Conservation (phyloP, 1,140 invertebrate genomes). For the Drosophila sproati region DNA sequence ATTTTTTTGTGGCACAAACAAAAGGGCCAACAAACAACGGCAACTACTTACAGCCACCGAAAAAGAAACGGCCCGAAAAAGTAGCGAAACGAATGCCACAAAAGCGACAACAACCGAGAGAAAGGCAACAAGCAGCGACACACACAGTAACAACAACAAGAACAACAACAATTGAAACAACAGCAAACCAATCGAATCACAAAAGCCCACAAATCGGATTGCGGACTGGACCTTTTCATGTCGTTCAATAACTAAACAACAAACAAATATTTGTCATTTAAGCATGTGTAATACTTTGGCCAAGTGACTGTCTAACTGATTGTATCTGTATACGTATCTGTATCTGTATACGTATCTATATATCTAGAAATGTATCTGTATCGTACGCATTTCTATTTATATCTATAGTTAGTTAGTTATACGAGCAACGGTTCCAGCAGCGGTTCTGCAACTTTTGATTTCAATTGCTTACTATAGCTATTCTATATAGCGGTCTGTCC, state of each 20-base stretch:
- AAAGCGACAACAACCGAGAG: slow-evolving; percentile 61
- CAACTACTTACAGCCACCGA: slow-evolving; percentile 32
- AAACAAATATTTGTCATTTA: slow-evolving; percentile 74
- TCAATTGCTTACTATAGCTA: slow-evolving; percentile 46
- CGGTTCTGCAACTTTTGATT: slow-evolving; percentile 74
- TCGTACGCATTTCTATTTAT: slow-evolving; percentile 38
- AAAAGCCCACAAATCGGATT: slow-evolving; percentile 81
- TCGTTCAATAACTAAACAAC: slow-evolving; percentile 75
- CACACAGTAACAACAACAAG: slow-evolving; percentile 35
- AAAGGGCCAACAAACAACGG: slow-evolving; percentile 46
- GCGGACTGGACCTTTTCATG: slow-evolving; percentile 72
- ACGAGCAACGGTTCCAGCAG: slow-evolving; percentile 42
- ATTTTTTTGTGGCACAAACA: slow-evolving; percentile 67
- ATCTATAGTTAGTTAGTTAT: slow-evolving; percentile 17
- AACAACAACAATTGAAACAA: slow-evolving; percentile 29
- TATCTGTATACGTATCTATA: not conserved
- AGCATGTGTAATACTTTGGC: slow-evolving; percentile 61
- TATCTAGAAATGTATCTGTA: slow-evolving; percentile 5
- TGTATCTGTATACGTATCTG: slow-evolving; percentile 17
- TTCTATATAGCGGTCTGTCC: slow-evolving; percentile 64
- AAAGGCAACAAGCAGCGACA: slow-evolving; percentile 68
- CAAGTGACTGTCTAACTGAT: slow-evolving; percentile 34
- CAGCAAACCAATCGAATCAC: slow-evolving; percentile 73
- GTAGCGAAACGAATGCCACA: slow-evolving; percentile 76
- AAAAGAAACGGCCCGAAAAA: slow-evolving; percentile 72